Conservation (phyloP, 2,888 invertebrate species). For the Seira musarum region DNA sequence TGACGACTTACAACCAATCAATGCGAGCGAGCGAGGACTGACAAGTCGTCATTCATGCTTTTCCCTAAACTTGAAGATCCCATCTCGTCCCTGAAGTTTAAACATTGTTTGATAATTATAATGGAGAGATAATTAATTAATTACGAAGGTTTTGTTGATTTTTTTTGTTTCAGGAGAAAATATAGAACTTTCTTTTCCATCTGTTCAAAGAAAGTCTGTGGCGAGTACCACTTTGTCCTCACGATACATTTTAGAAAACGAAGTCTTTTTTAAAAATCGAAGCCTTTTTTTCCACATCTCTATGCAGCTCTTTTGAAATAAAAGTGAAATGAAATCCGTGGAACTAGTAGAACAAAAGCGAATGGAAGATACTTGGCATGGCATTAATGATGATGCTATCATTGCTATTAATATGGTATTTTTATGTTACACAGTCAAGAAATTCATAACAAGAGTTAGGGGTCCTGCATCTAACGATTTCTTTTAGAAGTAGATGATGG, state of each 20-base stretch:
- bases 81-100: conserved; percentile 53
- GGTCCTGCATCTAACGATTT: background rate
- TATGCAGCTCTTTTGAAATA: conserved; percentile 29
- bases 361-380: background rate
- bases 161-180: background rate
- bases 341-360: background rate
- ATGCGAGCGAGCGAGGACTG: conserved; percentile 57
- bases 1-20: conserved; percentile 52
- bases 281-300: conserved; percentile 26
- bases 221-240: background rate
- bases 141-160: background rate
- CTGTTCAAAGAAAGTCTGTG: background rate
- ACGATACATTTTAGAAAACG: no score
- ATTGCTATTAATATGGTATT: background rate
- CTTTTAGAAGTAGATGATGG: background rate
- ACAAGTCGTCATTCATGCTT: conserved; percentile 45
- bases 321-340: no score
- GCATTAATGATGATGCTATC: background rate
- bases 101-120: conserved; percentile 33
- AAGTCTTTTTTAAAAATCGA: no score
- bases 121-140: background rate
- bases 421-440: no score
- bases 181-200: conserved; percentile 1
- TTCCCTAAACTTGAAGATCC: conserved; percentile 43
- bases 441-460: background rate